phyloP scores from a whole-genome alignment of 2,113 vertebrate species.

The western clawed frog (Xenopus tropicalis) region UCB_Xtro_10.0 CM004445.2:48293501-48294000 shows the following conservation, averaged over 20 bases:
- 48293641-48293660: slow-evolving; percentile 87
- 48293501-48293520: too few species aligned
- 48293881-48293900: slow-evolving; percentile 68
- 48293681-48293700: slow-evolving; percentile 88
- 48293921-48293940: background rate
- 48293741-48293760: slow-evolving; percentile 97
- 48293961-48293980: too few species aligned
- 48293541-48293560: too few species aligned
- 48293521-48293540: too few species aligned
- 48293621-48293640: background rate
- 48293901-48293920: slow-evolving; percentile 25
- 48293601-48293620: too few species aligned
- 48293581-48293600: too few species aligned
- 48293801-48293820: slow-evolving; percentile 88
- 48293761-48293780: slow-evolving; percentile 92
- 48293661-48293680: slow-evolving; percentile 85
- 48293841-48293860: slow-evolving; percentile 87
- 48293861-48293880: slow-evolving; percentile 94
- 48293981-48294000: too few species aligned
- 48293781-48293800: slow-evolving; percentile 92
- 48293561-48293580: too few species aligned
- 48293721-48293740: slow-evolving; percentile 93
- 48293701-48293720: slow-evolving; percentile 73
- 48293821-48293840: slow-evolving; percentile 88
- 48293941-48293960: too few species aligned